Percentiles rank a stretch among this genome's conserved stretches.
Conservation (phyloP, 37 sponge, comb jelly and placozoan species). For the Ianthella basta region DNA sequence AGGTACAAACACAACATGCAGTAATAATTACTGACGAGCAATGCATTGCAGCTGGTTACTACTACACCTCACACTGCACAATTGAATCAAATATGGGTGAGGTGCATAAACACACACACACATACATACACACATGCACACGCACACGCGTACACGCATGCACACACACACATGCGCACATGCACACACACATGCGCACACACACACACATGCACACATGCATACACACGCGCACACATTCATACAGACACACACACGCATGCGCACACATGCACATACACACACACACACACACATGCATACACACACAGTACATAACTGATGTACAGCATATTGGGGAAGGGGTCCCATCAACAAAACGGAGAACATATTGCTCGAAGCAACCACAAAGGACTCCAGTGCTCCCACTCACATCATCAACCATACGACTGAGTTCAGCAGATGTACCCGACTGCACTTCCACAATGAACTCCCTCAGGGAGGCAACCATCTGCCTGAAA, state of each 20-base stretch:
- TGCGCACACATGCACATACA: conserved; percentile 1
- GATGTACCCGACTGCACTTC: not conserved
- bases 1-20: no score
- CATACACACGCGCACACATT: not conserved
- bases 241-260: not conserved
- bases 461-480: not conserved
- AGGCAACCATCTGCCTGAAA: not conserved
- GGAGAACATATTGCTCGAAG: no score
- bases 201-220: not conserved
- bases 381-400: no score
- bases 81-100: not conserved
- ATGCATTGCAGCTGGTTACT: no score
- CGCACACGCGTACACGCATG: no score
- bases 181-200: no score
- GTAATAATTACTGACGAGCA: no score
- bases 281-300: conserved; percentile 24
- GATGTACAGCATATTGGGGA: no score
- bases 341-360: no score
- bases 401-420: not conserved
- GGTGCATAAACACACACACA: not conserved
- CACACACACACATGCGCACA: no score
- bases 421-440: not conserved
- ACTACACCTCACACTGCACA: no score
- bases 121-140: not conserved
- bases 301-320: not conserved